These are phyloP conservation scores for Botia almorhae DNA, from an alignment of 2,797 vertebrate species.

Conservation along the genomic window DNA sequence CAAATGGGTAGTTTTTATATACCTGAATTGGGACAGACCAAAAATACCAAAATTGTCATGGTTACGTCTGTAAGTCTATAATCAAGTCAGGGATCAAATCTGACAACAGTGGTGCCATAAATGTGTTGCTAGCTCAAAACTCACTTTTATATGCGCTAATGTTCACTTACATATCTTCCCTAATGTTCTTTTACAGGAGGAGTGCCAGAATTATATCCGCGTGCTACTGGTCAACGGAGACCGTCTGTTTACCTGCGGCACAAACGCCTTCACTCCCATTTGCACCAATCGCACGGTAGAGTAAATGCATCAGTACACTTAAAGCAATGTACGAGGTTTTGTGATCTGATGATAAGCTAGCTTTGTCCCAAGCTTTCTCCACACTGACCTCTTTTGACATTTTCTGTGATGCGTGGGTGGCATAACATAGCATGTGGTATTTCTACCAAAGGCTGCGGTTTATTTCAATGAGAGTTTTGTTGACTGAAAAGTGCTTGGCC, in stretches of 20 bases:
- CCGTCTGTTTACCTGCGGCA: conserved; percentile 94
- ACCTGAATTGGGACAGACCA: neutral
- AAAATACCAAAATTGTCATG: neutral
- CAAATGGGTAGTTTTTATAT: neutral
- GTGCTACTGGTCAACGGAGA: conserved; percentile 93
- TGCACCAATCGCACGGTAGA: conserved; percentile 95
- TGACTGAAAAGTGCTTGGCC: conserved; percentile 6
- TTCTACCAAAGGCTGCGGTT: conserved; percentile 38
- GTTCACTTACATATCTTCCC: neutral
- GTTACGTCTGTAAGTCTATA: neutral
- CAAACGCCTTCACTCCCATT: conserved; percentile 95
- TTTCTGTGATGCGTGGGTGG: conserved; percentile 27
- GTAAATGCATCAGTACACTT: neutral
- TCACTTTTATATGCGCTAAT: too few species aligned
- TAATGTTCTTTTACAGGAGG: conserved; percentile 81
- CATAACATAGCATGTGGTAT: conserved; percentile 45
- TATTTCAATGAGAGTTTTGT: conserved; percentile 37
- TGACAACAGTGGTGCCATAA: neutral
- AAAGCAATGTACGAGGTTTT: neutral
- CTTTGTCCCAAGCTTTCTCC: conserved; percentile 1
- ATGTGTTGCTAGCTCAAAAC: neutral
- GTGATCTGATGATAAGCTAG: conserved; percentile 9
- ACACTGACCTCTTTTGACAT: neutral
- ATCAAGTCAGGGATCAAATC: neutral
- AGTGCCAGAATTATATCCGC: conserved; percentile 98